Conservation (phyloP, 1,140 invertebrate genomes). For the Ceratosolen fusciceps region DNA sequence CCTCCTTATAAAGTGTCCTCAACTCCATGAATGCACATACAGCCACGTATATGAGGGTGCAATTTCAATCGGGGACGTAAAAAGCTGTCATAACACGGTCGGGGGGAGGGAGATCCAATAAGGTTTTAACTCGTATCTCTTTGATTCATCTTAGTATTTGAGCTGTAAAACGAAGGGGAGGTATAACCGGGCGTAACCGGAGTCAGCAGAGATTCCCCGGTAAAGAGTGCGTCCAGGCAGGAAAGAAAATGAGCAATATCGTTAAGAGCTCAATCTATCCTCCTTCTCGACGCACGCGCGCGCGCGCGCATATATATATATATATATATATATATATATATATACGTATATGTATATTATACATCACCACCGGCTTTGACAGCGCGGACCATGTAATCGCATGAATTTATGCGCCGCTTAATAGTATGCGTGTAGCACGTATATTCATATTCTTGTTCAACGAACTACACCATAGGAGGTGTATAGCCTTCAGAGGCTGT, state of each 20-base stretch:
- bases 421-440: neutral
- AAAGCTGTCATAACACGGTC: too few relatives aligned
- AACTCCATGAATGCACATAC: neutral
- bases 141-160: neutral
- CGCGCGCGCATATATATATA: too few relatives aligned
- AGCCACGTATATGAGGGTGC: too few relatives aligned
- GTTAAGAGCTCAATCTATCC: neutral
- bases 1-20: too few relatives aligned
- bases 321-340: too few relatives aligned
- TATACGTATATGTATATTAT: too few relatives aligned
- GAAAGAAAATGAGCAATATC: neutral
- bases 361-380: neutral
- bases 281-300: neutral
- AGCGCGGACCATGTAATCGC: neutral
- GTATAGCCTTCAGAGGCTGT: neutral
- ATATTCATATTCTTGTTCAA: neutral
- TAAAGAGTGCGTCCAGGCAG: too few relatives aligned
- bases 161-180: neutral
- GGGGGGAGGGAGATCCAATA: neutral
- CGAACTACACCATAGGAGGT: neutral
- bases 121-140: neutral
- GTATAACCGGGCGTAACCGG: too few relatives aligned
- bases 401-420: neutral
- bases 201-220: too few relatives aligned
- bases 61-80: too few relatives aligned